Percentiles rank a stretch among this genome's conserved stretches.
Conservation (phyloP, 2,113 vertebrate genomes). For the Etheostoma cragini region DNA sequence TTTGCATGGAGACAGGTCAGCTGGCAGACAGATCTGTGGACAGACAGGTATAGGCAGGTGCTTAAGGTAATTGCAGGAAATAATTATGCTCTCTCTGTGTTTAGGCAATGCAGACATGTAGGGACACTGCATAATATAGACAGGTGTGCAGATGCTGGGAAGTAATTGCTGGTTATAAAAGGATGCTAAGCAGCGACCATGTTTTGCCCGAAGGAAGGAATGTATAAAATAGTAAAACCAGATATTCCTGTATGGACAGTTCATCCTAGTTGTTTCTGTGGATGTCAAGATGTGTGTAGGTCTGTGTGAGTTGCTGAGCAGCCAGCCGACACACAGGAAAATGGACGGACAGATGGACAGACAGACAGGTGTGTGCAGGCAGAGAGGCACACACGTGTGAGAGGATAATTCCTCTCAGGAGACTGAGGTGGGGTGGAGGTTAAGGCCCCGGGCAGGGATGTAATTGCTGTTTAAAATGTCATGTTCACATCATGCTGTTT, state of each 20-base stretch:
- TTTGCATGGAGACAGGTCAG: constrained; percentile 4
- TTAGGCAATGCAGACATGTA: constrained; percentile 10
- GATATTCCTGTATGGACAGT: background rate
- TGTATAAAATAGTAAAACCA: background rate
- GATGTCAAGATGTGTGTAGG: background rate
- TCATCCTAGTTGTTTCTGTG: background rate
- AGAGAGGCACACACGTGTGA: constrained; percentile 25
- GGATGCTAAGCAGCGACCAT: background rate
- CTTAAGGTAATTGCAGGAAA: constrained; percentile 14
- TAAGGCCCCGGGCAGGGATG: constrained; percentile 39
- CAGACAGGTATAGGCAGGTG: constrained; percentile 16
- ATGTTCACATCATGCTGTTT: constrained; percentile 36
- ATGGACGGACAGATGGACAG: background rate
- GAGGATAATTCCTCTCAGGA: constrained; percentile 23
- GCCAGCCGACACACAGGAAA: background rate
- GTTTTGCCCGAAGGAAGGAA: background rate
- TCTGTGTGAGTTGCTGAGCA: background rate
- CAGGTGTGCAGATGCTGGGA: constrained; percentile 12
- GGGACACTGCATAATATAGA: background rate
- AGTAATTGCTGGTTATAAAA: constrained; percentile 37
- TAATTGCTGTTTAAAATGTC: constrained; percentile 47
- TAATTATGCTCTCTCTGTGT: constrained; percentile 10
- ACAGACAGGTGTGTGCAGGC: constrained; percentile 1
- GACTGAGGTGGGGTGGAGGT: constrained; percentile 22
- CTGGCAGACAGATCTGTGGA: background rate